phyloP scores from a whole-genome alignment of 2,888 invertebrate genomes.

The Mellilla xanthometata region DNA sequence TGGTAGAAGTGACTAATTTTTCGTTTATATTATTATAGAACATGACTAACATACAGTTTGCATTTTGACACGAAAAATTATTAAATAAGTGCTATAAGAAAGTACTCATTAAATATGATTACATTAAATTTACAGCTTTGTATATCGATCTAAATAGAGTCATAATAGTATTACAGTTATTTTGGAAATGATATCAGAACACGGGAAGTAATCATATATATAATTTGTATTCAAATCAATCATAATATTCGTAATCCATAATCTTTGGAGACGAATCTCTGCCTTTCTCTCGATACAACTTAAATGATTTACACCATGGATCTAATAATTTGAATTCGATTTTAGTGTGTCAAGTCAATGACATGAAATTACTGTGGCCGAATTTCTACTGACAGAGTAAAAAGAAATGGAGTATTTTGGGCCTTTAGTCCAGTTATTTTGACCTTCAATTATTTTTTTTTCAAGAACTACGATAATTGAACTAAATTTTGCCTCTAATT shows the following conservation, averaged over 20 bases:
- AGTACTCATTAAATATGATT: too few species aligned
- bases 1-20: constrained; percentile 2
- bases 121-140: too few species aligned
- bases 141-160: constrained; percentile 1
- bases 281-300: constrained; percentile 19
- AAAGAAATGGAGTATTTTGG: constrained; percentile 10
- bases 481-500: neutral
- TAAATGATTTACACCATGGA: constrained; percentile 14
- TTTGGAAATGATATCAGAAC: neutral
- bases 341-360: constrained; percentile 21
- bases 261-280: constrained; percentile 1
- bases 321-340: constrained; percentile 24
- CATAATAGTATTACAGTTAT: neutral
- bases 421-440: constrained; percentile 11
- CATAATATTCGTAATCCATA: neutral
- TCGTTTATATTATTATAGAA: neutral
- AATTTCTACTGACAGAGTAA: constrained; percentile 17
- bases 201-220: constrained; percentile 1
- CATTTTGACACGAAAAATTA: neutral
- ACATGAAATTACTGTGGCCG: constrained; percentile 16
- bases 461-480: neutral
- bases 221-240: constrained; percentile 2
- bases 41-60: neutral
- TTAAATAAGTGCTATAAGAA: too few species aligned
- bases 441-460: constrained; percentile 15